Percentiles rank a stretch among this genome's conserved stretches.
phyloP scores from a whole-genome alignment of 2,888 invertebrate species.

The Meteorus colon region DNA sequence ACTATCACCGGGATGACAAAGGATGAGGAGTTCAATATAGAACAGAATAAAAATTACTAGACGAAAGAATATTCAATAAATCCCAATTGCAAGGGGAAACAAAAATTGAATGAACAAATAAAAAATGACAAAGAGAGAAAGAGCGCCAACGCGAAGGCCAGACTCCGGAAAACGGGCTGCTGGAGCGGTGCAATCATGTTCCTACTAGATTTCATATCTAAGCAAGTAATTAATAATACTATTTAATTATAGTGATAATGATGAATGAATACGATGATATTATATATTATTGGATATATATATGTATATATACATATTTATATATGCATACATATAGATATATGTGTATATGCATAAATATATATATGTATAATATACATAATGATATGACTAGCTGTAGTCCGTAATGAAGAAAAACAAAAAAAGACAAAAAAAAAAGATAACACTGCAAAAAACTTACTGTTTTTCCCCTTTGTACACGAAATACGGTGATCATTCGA shows the following conservation, averaged over 20 bases:
- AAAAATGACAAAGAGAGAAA: conserved; percentile 38
- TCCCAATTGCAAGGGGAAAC: background rate
- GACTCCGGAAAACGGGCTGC: conserved; percentile 60
- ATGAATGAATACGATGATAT: conserved; percentile 72
- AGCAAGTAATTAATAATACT: conserved; percentile 73
- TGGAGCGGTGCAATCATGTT: conserved; percentile 73
- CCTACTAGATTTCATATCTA: conserved; percentile 75
- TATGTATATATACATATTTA: conserved; percentile 60
- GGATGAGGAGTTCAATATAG: conserved; percentile 52
- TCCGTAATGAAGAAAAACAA: conserved; percentile 54
- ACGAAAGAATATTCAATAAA: conserved; percentile 19
- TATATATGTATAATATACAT: conserved; percentile 59
- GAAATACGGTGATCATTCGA: conserved; percentile 24
- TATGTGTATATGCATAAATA: conserved; percentile 69
- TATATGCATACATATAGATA: conserved; percentile 61
- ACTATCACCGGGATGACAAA: conserved; percentile 41
- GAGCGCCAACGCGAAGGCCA: conserved; percentile 45
- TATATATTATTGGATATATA: conserved; percentile 71
- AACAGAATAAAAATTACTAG: background rate
- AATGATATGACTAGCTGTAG: conserved; percentile 69
- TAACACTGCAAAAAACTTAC: conserved; percentile 63
- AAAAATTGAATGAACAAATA: conserved; percentile 41
- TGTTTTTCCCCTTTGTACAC: conserved; percentile 59
- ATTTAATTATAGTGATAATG: conserved; percentile 72
- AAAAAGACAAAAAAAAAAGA: background rate